Percentiles rank a stretch among this genome's conserved stretches.
phyloP scores from a whole-genome alignment of 2,113 vertebrate species.

The Seriola rivoliana region DNA sequence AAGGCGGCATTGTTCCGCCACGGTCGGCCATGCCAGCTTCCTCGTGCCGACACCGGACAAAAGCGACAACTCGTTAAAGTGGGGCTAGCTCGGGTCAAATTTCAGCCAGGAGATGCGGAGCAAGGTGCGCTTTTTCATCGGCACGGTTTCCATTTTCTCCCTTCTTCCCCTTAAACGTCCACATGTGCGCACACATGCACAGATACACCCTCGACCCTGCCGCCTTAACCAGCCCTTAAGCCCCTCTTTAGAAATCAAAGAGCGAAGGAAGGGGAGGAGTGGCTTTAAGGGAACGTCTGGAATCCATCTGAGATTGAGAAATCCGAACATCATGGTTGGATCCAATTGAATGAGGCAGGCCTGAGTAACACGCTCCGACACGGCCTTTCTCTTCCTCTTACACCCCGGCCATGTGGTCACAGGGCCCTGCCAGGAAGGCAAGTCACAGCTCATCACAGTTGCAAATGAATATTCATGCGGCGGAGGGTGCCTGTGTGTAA shows the following conservation, averaged over 20 bases:
- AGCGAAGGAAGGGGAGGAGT: conserved; percentile 59
- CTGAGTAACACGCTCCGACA: conserved; percentile 77
- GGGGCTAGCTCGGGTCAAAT: conserved; percentile 25
- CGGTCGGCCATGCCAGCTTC: conserved; percentile 71
- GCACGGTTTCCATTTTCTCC: conserved; percentile 30
- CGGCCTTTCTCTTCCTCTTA: conserved; percentile 77
- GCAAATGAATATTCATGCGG: conserved; percentile 86
- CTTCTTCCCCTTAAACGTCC: conserved; percentile 11
- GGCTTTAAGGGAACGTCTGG: conserved; percentile 72
- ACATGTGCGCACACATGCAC: conserved; percentile 24
- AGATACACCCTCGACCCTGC: conserved; percentile 7
- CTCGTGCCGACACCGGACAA: conserved; percentile 44
- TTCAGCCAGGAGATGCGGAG: conserved; percentile 29
- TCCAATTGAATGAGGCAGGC: conserved; percentile 75
- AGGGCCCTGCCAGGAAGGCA: conserved; percentile 78
- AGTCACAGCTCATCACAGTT: conserved; percentile 86
- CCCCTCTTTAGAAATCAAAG: conserved; percentile 65
- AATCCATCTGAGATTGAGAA: conserved; percentile 79
- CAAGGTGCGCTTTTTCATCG: conserved; percentile 41
- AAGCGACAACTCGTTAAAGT: conserved; percentile 61
- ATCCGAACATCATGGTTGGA: conserved; percentile 70
- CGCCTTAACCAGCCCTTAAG: conserved; percentile 29
- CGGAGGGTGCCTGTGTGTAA: conserved; percentile 67
- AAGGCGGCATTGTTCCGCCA: conserved; percentile 72
- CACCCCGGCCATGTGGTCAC: conserved; percentile 83